Conservation (phyloP, 2,888 invertebrate genomes). For the Eulithis testata region DNA sequence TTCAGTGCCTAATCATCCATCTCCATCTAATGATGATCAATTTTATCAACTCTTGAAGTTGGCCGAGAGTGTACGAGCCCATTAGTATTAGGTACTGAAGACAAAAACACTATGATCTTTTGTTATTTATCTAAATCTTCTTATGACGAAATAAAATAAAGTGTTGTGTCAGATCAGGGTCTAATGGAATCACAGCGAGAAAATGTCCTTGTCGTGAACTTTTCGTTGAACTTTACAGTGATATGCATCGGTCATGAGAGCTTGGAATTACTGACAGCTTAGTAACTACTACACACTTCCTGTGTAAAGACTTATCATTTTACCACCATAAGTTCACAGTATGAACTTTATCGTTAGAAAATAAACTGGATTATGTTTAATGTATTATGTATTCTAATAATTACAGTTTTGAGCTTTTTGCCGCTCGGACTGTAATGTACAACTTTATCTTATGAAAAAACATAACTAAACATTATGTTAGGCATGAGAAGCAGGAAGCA, state of each 20-base stretch:
- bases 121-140: background rate
- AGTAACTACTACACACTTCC: slow-evolving; percentile 6
- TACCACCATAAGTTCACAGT: too few relatives aligned
- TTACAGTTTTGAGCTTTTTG: too few relatives aligned
- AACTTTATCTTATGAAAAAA: too few relatives aligned
- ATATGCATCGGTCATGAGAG: slow-evolving; percentile 17
- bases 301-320: background rate
- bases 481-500: background rate
- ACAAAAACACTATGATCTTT: slow-evolving; percentile 8
- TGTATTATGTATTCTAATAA: too few relatives aligned
- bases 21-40: slow-evolving; percentile 54
- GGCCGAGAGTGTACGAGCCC: slow-evolving; percentile 55
- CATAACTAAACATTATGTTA: too few relatives aligned
- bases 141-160: too few relatives aligned
- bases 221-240: slow-evolving; percentile 39
- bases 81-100: slow-evolving; percentile 42
- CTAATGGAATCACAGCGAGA: background rate
- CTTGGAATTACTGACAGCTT: slow-evolving; percentile 24
- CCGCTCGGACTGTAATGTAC: too few relatives aligned
- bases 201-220: slow-evolving; percentile 43
- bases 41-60: slow-evolving; percentile 66
- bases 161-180: background rate
- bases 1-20: slow-evolving; percentile 57
- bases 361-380: too few relatives aligned
- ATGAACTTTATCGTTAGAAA: too few relatives aligned